phyloP scores from a whole-genome alignment of 2,113 vertebrate genomes.

The Colinus virginianus region DNA sequence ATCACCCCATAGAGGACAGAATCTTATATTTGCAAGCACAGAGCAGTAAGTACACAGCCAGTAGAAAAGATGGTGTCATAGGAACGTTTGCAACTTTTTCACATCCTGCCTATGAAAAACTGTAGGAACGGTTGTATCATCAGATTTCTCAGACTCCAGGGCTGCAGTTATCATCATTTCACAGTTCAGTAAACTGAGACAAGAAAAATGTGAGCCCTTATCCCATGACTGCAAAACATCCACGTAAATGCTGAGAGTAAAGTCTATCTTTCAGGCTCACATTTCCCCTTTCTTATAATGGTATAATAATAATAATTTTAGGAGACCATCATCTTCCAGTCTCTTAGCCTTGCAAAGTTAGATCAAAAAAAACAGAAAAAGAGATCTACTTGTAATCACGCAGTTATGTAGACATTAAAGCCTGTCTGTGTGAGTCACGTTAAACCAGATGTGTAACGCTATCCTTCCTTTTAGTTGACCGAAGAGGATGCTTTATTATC shows the following conservation, averaged over 20 bases:
- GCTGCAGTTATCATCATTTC: neutral
- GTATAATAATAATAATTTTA: conserved; percentile 27
- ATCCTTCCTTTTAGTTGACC: neutral
- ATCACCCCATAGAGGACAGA: neutral
- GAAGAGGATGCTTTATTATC: conserved; percentile 33
- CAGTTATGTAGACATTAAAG: neutral
- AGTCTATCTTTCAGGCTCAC: neutral
- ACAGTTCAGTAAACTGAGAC: conserved; percentile 21
- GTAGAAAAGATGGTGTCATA: neutral
- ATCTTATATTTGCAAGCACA: neutral
- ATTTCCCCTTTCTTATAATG: neutral
- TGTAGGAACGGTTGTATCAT: neutral
- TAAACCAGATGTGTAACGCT: conserved; percentile 5
- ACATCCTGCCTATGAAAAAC: neutral
- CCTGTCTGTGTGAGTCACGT: neutral
- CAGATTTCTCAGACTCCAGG: neutral
- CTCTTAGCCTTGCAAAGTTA: neutral
- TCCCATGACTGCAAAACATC: neutral
- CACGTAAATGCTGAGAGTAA: neutral
- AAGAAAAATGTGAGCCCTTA: conserved; percentile 20
- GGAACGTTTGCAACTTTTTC: neutral
- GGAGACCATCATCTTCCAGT: neutral
- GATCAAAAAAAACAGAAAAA: neutral
- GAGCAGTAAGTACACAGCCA: neutral
- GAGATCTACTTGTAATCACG: neutral